A percentile compares a stretch with the other conserved stretches of the same genome.
phyloP scores from a whole-genome alignment of 35 echinoderm and acorn worm genomes.

The Stichopus chloronotus region DNA sequence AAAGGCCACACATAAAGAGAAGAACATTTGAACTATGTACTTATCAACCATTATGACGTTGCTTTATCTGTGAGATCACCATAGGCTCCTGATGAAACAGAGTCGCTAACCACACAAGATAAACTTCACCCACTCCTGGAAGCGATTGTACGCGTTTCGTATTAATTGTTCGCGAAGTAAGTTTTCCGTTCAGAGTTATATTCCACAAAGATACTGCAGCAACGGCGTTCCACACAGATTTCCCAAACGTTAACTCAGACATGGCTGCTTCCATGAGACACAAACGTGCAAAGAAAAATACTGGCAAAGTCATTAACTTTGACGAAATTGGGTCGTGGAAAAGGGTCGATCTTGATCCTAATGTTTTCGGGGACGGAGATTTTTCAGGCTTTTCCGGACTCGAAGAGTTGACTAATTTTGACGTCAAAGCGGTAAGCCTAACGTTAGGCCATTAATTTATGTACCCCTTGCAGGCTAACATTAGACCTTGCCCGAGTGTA shows the following conservation, averaged over 20 bases:
- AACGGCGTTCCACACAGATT: not conserved
- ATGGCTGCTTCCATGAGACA: constrained; percentile 42
- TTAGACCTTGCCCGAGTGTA: not conserved
- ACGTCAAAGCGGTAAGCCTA: not conserved
- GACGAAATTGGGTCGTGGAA: constrained; percentile 39
- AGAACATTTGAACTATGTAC: too few species aligned
- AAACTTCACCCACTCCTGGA: too few species aligned
- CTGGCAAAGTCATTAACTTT: not conserved
- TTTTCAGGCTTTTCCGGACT: constrained; percentile 53
- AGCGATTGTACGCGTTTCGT: too few species aligned
- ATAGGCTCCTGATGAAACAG: too few species aligned
- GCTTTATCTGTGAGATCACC: too few species aligned
- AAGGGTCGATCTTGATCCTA: constrained; percentile 26
- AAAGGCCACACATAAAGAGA: too few species aligned
- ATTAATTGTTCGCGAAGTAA: too few species aligned
- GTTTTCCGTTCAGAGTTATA: too few species aligned
- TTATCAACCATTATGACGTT: too few species aligned
- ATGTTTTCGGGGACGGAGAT: constrained; percentile 44
- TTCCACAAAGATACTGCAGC: too few species aligned
- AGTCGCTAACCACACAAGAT: too few species aligned
- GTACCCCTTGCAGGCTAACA: not conserved
- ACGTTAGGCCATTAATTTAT: constrained; percentile 24
- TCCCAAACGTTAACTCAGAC: not conserved
- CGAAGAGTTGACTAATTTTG: constrained; percentile 36
- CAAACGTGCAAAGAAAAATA: constrained; percentile 14